Base-by-base conservation (phyloP, 2,113 vertebrate species). In the Mystacornis crossleyi region DNA sequence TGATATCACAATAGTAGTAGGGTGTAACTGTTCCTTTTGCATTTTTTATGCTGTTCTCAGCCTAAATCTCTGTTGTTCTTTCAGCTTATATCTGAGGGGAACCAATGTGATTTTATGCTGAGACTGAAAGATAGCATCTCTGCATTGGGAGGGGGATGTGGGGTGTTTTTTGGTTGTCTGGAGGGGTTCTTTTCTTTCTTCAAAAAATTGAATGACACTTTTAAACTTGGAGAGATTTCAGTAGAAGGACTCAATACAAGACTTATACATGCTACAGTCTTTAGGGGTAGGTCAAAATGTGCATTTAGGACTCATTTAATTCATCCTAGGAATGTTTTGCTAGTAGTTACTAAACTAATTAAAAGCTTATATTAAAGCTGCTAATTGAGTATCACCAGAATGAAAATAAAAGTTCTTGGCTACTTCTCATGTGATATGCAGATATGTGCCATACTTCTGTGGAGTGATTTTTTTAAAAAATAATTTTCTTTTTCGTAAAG, bases 11-110 rank as follows among this genome's bases (percentile, higher is more conserved):
- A 98, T 99, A 97, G 97, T 97, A 95, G 92, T 98, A 97, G 99
- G 99, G 98, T 98, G 98, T 98, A 98, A 95, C 98, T 96, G 97
- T 98, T 99, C 98, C 98, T 98, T 89, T 98, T 81, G 51, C 34
- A 18, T 57, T 69, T 54, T 65, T 48, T 23, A 34, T 70, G 25
- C 67, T 57, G 8, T n/a, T 69, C 43, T 79, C 50, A 73, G 69
- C 18, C 45, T 64, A 95, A 92, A 79, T 83, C 40, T 95, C 47
- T 54, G 21, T 71, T 60, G 26, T 81, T 89, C 45, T 92, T 91
- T 88, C 79, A 89, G 45, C 21, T 74, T 84, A 20, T 71, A 28
- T 90, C 28, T 81, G 48, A 83, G 29, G 85, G 45, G n/a, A 85
- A 43, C 43, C 16, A 53, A 3, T n/a, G 53, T 75, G 33, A 57